Evolutionary conservation across 2,888 invertebrate genomes (phyloP).

Genomic region (Plebejus melissa): DNA sequence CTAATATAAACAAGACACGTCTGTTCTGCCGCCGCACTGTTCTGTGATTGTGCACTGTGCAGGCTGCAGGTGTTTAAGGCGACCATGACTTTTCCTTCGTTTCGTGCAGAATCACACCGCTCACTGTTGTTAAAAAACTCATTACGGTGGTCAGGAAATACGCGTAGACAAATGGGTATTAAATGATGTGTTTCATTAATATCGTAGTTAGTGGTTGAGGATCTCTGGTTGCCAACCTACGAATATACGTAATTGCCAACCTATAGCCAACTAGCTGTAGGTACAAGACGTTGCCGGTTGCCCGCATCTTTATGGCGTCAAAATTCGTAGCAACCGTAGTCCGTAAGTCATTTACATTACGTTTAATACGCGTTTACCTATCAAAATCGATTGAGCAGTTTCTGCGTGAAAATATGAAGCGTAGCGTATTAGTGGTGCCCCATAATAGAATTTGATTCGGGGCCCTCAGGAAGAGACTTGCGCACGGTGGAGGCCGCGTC

Average conservation of each 20-base stretch:
- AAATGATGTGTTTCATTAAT: not conserved
- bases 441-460: too few species aligned
- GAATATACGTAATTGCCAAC: too few species aligned
- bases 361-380: too few species aligned
- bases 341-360: too few species aligned
- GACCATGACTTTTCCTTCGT: slow-evolving; percentile 69
- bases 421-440: too few species aligned
- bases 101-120: slow-evolving; percentile 7
- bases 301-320: not conserved
- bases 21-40: slow-evolving; percentile 48
- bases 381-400: too few species aligned
- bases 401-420: too few species aligned
- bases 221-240: not conserved
- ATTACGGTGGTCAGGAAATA: not conserved
- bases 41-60: slow-evolving; percentile 35
- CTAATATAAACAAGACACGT: slow-evolving; percentile 39
- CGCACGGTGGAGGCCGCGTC: too few species aligned
- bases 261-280: too few species aligned
- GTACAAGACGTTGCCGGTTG: not conserved
- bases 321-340: too few species aligned
- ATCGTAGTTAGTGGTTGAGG: not conserved
- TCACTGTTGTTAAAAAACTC: slow-evolving; percentile 1
- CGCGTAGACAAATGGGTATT: not conserved
- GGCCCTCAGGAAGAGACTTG: too few species aligned
- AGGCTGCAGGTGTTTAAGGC: slow-evolving; percentile 41